Evolutionary conservation across 2,113 vertebrate genomes (phyloP).

Genomic region (Penelope pileata): DNA sequence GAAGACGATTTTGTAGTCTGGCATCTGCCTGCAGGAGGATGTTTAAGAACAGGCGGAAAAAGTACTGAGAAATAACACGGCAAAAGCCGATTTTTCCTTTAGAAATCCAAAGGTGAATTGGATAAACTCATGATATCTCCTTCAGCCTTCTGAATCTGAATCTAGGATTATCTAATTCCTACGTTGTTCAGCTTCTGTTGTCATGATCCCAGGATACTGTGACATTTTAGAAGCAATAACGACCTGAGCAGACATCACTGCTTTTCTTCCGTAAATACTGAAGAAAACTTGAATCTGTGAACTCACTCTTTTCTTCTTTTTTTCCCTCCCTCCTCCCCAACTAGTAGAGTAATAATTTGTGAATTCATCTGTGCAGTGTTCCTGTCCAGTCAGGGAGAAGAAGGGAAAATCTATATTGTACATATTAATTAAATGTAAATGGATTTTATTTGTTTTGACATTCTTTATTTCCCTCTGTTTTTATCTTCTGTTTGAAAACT

Average conservation of each 20-base stretch:
- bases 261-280: neutral
- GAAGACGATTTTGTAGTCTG: neutral
- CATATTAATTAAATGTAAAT: neutral
- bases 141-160: neutral
- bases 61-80: neutral
- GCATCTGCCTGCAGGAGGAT: neutral
- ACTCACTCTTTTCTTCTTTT: neutral
- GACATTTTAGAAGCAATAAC: neutral
- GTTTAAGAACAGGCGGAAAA: neutral
- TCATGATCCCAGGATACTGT: neutral
- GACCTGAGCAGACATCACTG: neutral
- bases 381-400: neutral
- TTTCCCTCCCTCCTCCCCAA: rapidly evolving
- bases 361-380: neutral
- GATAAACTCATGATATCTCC: neutral
- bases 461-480: neutral
- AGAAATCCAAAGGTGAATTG: neutral
- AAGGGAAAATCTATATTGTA: neutral
- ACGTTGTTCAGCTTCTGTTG: neutral
- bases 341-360: neutral
- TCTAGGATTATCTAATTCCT: slow-evolving; percentile 19
- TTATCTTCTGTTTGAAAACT: neutral
- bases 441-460: neutral
- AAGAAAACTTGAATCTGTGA: neutral
- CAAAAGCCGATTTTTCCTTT: neutral